A percentile compares a stretch with the other conserved stretches of the same genome.
Evolutionary conservation across 2,113 vertebrate species (phyloP).

Genomic region (Chascanopsetta lugubris): DNA sequence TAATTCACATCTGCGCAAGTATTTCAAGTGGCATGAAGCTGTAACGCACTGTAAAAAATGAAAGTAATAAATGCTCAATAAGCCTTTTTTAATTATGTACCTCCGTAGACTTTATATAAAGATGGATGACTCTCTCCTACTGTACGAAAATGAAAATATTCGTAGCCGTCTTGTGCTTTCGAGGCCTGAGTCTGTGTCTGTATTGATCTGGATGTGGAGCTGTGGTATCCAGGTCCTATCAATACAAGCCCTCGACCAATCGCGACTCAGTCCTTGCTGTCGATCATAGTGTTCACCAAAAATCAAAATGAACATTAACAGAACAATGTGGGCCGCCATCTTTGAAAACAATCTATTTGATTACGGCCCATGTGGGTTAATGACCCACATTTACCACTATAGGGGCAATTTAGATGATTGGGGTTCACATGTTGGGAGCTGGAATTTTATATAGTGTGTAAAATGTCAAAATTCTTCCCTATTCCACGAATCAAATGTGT

Average conservation of each 20-base stretch:
- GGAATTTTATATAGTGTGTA: no score
- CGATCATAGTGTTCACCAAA: not conserved
- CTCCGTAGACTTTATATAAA: not conserved
- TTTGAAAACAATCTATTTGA: no score
- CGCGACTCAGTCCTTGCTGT: not conserved
- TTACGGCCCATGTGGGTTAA: no score
- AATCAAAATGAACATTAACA: no score
- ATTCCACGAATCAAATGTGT: no score
- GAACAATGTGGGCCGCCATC: no score
- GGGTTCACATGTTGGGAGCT: no score
- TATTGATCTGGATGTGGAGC: not conserved
- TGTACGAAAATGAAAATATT: not conserved
- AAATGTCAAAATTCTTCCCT: no score
- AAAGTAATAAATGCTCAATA: conserved; percentile 2
- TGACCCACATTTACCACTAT: no score
- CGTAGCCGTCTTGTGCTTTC: not conserved
- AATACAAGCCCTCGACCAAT: not conserved
- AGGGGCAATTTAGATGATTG: not conserved
- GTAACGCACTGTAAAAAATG: conserved; percentile 3
- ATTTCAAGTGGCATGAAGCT: not conserved
- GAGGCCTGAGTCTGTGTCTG: not conserved
- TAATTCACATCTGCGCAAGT: not conserved
- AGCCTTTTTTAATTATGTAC: conserved; percentile 9
- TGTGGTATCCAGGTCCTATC: not conserved
- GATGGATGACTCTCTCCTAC: not conserved